Evolutionary conservation across 1,140 invertebrate genomes (phyloP).

Genomic region (Drosophila kohkoa): DNA sequence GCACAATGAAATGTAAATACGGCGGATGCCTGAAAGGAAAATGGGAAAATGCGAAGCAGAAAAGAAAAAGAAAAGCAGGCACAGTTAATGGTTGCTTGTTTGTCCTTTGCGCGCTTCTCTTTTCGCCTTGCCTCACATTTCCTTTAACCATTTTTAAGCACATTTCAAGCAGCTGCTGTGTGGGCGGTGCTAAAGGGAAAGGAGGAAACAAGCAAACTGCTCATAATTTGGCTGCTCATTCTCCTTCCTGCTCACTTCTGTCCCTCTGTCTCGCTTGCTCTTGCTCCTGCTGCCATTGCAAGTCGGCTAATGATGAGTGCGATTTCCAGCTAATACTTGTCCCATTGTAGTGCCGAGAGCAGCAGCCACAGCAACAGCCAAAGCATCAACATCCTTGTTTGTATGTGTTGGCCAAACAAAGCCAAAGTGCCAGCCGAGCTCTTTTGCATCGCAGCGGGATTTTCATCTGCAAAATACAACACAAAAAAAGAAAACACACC

Average conservation of each 20-base stretch:
- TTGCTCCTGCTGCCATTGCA: neutral
- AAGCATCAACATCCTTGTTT: conserved; percentile 6
- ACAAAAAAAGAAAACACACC: conserved; percentile 33
- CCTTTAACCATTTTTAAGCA: conserved; percentile 33
- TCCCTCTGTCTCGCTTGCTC: neutral
- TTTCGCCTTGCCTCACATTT: conserved; percentile 32
- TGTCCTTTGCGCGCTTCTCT: conserved; percentile 32
- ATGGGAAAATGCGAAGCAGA: conserved; percentile 19
- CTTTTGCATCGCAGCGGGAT: conserved; percentile 81
- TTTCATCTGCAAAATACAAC: conserved; percentile 74
- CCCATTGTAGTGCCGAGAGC: conserved; percentile 36
- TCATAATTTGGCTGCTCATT: conserved; percentile 23
- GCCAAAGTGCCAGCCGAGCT: conserved; percentile 47
- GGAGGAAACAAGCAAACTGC: conserved; percentile 12
- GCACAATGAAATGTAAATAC: conserved; percentile 78
- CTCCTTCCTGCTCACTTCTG: neutral
- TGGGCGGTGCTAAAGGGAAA: neutral
- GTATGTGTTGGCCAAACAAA: conserved; percentile 22
- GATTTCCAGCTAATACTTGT: conserved; percentile 38
- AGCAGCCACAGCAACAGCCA: neutral
- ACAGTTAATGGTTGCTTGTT: conserved; percentile 32
- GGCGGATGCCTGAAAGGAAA: conserved; percentile 60
- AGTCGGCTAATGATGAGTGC: conserved; percentile 5
- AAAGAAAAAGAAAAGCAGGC: conserved; percentile 36
- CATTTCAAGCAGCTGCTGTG: conserved; percentile 17